Evolutionary conservation across 2,113 vertebrate genomes (phyloP).

Genomic region (Dendrocopos noguchii): DNA sequence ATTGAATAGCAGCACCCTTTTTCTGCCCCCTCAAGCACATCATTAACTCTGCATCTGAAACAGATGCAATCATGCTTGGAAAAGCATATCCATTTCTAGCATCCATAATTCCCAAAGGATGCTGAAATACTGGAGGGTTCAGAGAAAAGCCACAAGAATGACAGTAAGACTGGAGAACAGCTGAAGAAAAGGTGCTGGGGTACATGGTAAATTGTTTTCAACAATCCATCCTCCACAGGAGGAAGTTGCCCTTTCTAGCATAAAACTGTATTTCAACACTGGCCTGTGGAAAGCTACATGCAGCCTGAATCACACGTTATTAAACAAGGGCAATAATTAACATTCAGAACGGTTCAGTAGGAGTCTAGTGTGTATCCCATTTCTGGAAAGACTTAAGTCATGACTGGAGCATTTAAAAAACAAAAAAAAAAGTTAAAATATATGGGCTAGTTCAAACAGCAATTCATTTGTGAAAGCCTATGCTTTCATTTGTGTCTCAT

Average conservation of each 20-base stretch:
- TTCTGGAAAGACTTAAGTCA: not conserved
- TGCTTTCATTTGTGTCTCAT: constrained; percentile 26
- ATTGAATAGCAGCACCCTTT: not conserved
- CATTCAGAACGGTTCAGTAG: not conserved
- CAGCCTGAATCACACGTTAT: not conserved
- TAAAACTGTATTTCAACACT: not conserved
- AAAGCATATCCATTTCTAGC: not conserved
- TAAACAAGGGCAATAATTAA: not conserved
- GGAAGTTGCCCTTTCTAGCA: not conserved
- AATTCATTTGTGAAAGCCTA: constrained; percentile 36
- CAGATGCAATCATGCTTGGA: not conserved
- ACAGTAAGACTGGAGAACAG: not conserved
- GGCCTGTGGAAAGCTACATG: not conserved
- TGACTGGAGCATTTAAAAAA: not conserved
- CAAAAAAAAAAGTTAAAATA: not conserved
- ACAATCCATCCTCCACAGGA: not conserved
- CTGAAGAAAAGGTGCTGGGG: not conserved
- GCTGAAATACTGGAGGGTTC: not conserved
- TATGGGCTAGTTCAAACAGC: not conserved
- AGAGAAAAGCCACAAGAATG: not conserved
- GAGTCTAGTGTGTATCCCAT: not conserved
- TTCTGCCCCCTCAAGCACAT: not conserved
- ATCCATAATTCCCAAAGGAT: not conserved
- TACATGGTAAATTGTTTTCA: not conserved
- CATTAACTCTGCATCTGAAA: not conserved